Base-by-base conservation (phyloP, 2,888 invertebrate genomes). In the Eurois occulta region DNA sequence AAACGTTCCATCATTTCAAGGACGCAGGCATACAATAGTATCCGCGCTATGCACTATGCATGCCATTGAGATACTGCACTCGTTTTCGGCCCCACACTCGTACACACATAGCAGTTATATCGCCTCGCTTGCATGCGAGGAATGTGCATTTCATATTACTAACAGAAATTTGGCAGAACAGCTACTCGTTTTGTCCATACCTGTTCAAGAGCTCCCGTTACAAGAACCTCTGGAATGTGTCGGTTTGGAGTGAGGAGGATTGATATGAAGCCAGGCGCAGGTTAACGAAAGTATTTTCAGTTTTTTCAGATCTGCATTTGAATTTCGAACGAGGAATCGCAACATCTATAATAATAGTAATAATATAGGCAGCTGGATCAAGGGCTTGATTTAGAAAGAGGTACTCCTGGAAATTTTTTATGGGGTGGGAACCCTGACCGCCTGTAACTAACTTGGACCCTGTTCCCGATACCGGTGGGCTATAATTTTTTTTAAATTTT, bases 121-220 rank as follows among this genome's bases (percentile, higher is more conserved):
- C 35, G 28, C 52, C n/a, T 64, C 64, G 62, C 64, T 62, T 7
- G 67, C 62, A 38, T 71, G 60, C 67, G n/a, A 76, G 73, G 75
- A 75, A 85, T 77, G 67, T 28, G 52, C 75, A 74, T 55, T 80
- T 83, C 32, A 78, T 82, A 83, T 81, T 78, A 77, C 75, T 66
- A 64, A 78, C 48, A 74, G 68, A 77, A 87, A 81, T 84, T 83
- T 75, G 72, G 60, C 28, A 55, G 55, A 58, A 16, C 66, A 75
- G 60, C 60, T 55, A 43, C 38, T 60, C 1, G 28, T 58, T 77
- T 82, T 74, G 65, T 66, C n/a, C 16, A 58, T 35, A 48, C 43
- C 62, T 65, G 11, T 67, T 10, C 16, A n/a, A 58, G n/a, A 13
- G 13, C 21, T 62, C 13, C 55, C 24, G 76, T 55, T 32, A 69